Evolutionary conservation across 2,113 vertebrate species (phyloP).

Genomic region (Ochotona princeps): DNA sequence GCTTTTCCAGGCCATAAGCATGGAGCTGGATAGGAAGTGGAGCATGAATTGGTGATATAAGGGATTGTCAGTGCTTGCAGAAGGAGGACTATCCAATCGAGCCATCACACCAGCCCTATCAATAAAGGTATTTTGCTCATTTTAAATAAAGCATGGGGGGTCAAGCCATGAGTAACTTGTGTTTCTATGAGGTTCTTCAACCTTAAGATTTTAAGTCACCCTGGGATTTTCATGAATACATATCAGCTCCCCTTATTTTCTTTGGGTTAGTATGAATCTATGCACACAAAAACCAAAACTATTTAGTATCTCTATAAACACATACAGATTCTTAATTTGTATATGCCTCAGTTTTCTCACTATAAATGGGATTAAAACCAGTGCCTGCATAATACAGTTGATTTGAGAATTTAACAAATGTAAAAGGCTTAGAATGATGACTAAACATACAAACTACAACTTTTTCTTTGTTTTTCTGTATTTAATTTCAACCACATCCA

Average conservation of each 20-base stretch:
- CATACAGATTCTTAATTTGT: background rate
- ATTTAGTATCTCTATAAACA: background rate
- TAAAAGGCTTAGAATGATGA: background rate
- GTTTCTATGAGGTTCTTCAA: background rate
- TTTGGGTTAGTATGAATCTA: background rate
- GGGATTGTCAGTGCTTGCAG: too few relatives aligned
- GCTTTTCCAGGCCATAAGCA: too few relatives aligned
- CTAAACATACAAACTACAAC: background rate
- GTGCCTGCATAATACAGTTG: background rate
- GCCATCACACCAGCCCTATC: background rate
- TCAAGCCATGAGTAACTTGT: background rate
- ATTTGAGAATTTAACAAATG: constrained; percentile 16
- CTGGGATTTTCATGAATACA: background rate
- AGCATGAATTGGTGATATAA: too few relatives aligned
- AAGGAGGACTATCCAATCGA: too few relatives aligned
- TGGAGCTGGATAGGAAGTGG: too few relatives aligned
- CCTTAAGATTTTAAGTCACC: background rate
- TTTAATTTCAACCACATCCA: background rate
- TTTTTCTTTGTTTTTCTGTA: background rate
- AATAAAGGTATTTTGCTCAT: background rate
- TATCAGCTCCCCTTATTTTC: background rate
- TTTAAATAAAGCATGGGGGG: background rate
- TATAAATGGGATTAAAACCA: background rate
- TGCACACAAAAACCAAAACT: background rate
- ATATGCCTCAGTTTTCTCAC: background rate